Base-by-base conservation (phyloP, 2,113 vertebrate genomes). In the Etheostoma cragini region DNA sequence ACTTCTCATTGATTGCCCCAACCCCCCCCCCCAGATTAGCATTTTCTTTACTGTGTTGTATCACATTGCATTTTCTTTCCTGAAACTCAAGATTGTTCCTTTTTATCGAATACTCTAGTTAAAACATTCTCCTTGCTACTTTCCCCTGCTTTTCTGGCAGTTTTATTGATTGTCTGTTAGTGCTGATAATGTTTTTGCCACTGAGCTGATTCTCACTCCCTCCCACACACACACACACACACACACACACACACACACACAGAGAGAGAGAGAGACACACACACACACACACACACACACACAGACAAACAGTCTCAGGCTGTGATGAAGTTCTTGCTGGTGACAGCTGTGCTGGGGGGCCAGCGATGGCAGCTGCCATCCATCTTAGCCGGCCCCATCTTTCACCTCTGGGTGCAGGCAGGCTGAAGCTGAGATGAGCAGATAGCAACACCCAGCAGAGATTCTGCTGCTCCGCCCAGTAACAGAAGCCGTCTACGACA, bases 271-370 rank as follows among this genome's bases (percentile, higher is more conserved):
- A 26, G 26, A 57, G 46, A 19, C 46, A 52, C 60, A 66, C 21
- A 54, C 33, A 72, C 67, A 45, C 33, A 68, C 15, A 70, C 38
- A 53, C 53, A 64, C 24, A 66, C 6, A 19, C 33, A 53, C 46
- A 61, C 53, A 68, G 49, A 70, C 8, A 45, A 19, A 17, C 35
- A 0, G 61, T 38, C 53, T 33, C 6, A 21, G 38, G 24, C 65
- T 33, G 82, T 82, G 82, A 91, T 92, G 47, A 90, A 90, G 86
- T 80, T 72, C 54, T 77, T 61, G 54, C 67, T 60, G 16, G 14
- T 87, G 86, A 87, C 79, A 88, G 86, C 84, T 46, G 76, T 1
- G 75, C 78, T 8, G 65, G 87, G 56, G 83, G 77, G 72, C 82
- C 7, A 10, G n/a, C 3, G 14, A 21, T 70, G 62, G 67, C 80